Evolutionary conservation across 2,888 invertebrate genomes (phyloP), one percentile per base, ranked within the genome.

Genomic region (Chrysomela aeneicollis): DNA sequence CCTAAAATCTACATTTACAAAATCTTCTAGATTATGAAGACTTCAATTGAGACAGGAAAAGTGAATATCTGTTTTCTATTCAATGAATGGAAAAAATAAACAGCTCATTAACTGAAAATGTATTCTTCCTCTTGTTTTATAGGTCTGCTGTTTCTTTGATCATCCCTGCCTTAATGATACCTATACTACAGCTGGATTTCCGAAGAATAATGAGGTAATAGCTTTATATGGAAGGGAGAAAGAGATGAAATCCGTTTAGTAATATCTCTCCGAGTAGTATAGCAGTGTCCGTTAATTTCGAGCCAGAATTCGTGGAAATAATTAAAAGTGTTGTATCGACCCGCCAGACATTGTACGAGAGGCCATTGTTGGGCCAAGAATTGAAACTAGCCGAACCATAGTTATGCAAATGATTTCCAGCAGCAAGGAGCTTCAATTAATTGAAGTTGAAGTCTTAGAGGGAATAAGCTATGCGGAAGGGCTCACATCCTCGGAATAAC

Each of bases 331-430:
- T 64, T 64, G 64, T 68, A 71, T 69, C 67, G 70, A 69, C 71
- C 68, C 58, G 62, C 65, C 69, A 63, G 15, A 70, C 72, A 73
- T 73, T 71, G 68, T 63, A 68, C 64, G 67, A 71, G 66, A 57
- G n/a, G n/a, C 71, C 63, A 73, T 75, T 75, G 73, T 75, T 75
- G 68, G 64, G 64, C 64, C 71, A 72, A 72, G 73, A 73, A 73
- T 71, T 70, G 73, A 65, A 71, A 67, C 67, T 63, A 68, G 64
- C 71, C 71, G 71, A 73, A 68, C 70, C 75, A 73, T 72, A 73
- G 74, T 73, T 75, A 76, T 76, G 76, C 70, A 76, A 76, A 76
- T 74, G 73, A 71, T 71, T 71, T 70, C 68, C 61, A 72, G 66
- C 65, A 67, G 68, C 71, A 69, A 70, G 73, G 74, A 42, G 70